These are phyloP conservation scores for Diorhabda carinulata DNA, from an alignment of 1,140 invertebrate genomes.

Conservation along the genomic window DNA sequence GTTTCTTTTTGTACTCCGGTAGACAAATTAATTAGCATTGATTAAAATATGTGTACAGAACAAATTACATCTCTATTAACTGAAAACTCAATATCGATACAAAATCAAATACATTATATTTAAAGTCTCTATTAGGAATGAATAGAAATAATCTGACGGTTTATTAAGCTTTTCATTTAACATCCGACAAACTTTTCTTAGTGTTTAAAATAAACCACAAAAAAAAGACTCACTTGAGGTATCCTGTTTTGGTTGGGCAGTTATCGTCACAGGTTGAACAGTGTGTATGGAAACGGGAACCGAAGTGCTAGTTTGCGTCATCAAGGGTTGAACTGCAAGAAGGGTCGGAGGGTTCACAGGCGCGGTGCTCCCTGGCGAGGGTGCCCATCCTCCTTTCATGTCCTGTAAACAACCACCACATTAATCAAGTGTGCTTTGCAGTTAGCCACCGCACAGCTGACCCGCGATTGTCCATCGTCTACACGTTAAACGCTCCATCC, in stretches of 20 bases:
- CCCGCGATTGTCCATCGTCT: slow-evolving; percentile 13
- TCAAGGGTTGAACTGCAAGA: slow-evolving; percentile 40
- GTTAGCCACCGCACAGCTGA: slow-evolving; percentile 35
- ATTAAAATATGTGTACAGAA: too few species aligned
- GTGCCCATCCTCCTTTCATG: slow-evolving; percentile 45
- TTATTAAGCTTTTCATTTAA: too few species aligned
- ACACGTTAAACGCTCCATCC: background rate
- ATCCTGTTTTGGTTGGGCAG: slow-evolving; percentile 38
- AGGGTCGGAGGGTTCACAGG: slow-evolving; percentile 38
- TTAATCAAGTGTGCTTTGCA: slow-evolving; percentile 43
- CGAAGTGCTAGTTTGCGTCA: slow-evolving; percentile 31
- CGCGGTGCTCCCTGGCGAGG: slow-evolving; percentile 38
- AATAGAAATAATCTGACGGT: too few species aligned
- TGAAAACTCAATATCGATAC: too few species aligned
- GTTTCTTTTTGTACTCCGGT: too few species aligned
- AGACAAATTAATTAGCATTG: too few species aligned
- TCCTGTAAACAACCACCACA: slow-evolving; percentile 44
- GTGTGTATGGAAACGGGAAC: slow-evolving; percentile 19
- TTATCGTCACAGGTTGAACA: slow-evolving; percentile 16
- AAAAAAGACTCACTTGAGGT: slow-evolving; percentile 41
- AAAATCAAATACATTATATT: too few species aligned
- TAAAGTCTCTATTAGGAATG: too few species aligned
- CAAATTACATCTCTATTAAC: too few species aligned
- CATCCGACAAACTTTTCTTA: too few species aligned
- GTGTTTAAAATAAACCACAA: background rate